Percentiles rank a stretch among this genome's conserved stretches.
phyloP scores from a whole-genome alignment of 2,888 invertebrate species.

The Aricia artaxerxes region DNA sequence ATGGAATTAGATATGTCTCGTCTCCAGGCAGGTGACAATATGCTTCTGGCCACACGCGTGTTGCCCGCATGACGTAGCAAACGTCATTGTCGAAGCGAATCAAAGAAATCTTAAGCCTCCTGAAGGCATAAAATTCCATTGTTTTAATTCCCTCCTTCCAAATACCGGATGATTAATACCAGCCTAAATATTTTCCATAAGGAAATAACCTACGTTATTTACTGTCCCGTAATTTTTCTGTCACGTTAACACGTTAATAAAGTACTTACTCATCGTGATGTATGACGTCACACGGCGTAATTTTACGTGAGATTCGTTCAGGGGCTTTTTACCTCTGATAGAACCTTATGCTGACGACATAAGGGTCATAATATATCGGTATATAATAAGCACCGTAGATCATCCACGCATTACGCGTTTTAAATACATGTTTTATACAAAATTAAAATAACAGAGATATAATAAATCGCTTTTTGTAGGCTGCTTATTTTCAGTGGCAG shows the following conservation, averaged over 20 bases:
- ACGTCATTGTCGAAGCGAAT: no score
- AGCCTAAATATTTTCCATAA: background rate
- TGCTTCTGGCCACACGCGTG: no score
- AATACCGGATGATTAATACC: background rate
- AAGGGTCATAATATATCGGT: background rate
- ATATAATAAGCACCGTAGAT: constrained; percentile 7
- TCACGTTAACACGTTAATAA: constrained; percentile 9
- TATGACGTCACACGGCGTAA: constrained; percentile 18
- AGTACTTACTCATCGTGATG: constrained; percentile 12
- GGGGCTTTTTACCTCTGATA: background rate
- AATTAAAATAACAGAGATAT: background rate
- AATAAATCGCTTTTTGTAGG: background rate
- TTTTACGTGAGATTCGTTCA: background rate
- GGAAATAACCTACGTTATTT: background rate
- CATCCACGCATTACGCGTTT: constrained; percentile 8
- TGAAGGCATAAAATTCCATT: no score
- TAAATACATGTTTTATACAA: constrained; percentile 6
- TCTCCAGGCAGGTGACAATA: no score
- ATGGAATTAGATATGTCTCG: no score
- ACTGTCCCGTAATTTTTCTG: background rate
- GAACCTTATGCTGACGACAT: background rate
- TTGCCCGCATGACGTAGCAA: no score
- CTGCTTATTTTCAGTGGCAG: background rate
- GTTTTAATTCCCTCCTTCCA: no score
- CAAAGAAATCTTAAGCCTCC: no score